Evolutionary conservation across 2,113 vertebrate genomes (phyloP).

Genomic region (Platichthys flesus): DNA sequence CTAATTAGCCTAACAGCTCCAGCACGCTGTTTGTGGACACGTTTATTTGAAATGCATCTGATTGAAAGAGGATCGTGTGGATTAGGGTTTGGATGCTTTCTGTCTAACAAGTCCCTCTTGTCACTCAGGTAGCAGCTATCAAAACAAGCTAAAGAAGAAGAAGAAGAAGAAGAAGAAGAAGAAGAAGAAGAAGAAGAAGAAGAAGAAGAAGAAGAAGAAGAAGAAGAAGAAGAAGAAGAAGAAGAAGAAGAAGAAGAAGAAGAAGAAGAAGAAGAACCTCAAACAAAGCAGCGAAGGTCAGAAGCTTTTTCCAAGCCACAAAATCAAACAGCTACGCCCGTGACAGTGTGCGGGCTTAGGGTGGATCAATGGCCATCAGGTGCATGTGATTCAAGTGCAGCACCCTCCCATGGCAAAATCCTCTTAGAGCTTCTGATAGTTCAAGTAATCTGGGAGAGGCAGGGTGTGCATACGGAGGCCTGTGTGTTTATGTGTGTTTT

Average conservation of each 20-base stretch:
- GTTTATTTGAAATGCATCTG: constrained; percentile 15
- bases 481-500: constrained; percentile 24
- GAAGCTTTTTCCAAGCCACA: constrained; percentile 30
- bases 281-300: constrained; percentile 15
- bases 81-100: constrained; percentile 9
- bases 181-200: neutral
- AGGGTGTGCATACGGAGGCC: constrained; percentile 11
- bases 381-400: constrained; percentile 65
- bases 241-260: neutral
- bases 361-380: constrained; percentile 73
- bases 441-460: constrained; percentile 70
- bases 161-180: no score
- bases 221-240: neutral
- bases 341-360: constrained; percentile 42
- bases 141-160: neutral
- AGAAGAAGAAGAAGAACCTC: no score
- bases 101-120: neutral
- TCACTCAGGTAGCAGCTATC: neutral
- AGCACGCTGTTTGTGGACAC: constrained; percentile 10
- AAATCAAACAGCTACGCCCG: constrained; percentile 15
- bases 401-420: constrained; percentile 64
- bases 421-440: constrained; percentile 69
- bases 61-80: constrained; percentile 8
- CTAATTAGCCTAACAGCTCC: constrained; percentile 41
- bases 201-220: no score